Conservation (phyloP, 2,888 invertebrate genomes). For the Platynereis dumerilii region DNA sequence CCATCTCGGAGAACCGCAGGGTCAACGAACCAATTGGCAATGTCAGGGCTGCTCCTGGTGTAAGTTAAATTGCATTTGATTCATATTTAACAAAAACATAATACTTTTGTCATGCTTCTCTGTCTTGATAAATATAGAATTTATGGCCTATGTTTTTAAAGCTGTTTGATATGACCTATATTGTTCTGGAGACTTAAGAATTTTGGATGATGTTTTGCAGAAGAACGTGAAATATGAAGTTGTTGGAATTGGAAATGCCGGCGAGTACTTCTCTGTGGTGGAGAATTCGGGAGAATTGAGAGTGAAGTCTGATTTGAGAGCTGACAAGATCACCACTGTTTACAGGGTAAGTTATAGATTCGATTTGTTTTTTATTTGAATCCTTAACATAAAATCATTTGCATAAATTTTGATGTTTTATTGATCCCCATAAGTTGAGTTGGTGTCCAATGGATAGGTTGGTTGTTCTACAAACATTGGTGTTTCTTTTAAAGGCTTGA, state of each 20-base stretch:
- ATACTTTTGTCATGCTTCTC: background rate
- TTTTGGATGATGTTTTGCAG: no score
- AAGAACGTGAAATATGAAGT: slow-evolving; percentile 39
- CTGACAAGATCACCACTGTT: slow-evolving; percentile 37
- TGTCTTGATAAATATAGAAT: no score
- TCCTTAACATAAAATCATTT: no score
- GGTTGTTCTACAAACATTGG: no score
- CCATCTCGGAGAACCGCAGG: slow-evolving; percentile 30
- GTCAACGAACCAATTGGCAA: slow-evolving; percentile 29
- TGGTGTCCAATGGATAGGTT: no score
- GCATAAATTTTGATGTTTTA: no score
- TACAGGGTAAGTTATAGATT: slow-evolving; percentile 34
- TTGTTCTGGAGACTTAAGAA: no score
- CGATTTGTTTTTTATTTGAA: no score
- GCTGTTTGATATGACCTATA: no score
- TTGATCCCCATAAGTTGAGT: no score
- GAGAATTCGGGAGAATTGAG: slow-evolving; percentile 42
- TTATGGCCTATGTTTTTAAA: no score
- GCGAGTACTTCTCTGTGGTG: slow-evolving; percentile 46
- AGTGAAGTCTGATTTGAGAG: slow-evolving; percentile 41
- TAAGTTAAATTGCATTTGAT: slow-evolving; percentile 24
- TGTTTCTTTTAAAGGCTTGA: no score
- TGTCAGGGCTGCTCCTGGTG: slow-evolving; percentile 36
- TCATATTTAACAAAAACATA: background rate
- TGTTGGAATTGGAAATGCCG: slow-evolving; percentile 46